A percentile compares a stretch with the other conserved stretches of the same genome.
Conservation (phyloP, 2,888 invertebrate genomes). For the Cheilosia soror region DNA sequence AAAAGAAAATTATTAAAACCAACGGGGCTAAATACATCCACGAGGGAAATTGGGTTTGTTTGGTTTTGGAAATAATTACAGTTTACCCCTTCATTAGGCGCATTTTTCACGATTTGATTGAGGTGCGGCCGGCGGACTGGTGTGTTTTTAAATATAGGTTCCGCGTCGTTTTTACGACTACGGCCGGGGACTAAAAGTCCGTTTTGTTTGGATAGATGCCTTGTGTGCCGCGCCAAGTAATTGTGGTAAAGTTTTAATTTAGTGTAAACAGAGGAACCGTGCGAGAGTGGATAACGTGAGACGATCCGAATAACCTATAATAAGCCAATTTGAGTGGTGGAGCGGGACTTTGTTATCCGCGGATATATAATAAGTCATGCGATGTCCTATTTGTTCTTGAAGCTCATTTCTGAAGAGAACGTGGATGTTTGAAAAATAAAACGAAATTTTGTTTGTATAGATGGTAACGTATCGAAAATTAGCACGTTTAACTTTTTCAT, state of each 20-base stretch:
- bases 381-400: not conserved
- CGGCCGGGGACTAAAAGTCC: slow-evolving; percentile 50
- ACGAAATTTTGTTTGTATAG: no score
- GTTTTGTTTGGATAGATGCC: slow-evolving; percentile 69
- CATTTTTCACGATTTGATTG: slow-evolving; percentile 74
- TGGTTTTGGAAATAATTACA: slow-evolving; percentile 74
- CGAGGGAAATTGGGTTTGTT: slow-evolving; percentile 73
- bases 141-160: slow-evolving; percentile 71
- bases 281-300: slow-evolving; percentile 43
- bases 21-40: slow-evolving; percentile 65
- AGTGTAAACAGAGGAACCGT: slow-evolving; percentile 69
- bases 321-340: slow-evolving; percentile 42
- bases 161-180: slow-evolving; percentile 35
- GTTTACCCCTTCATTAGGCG: slow-evolving; percentile 75
- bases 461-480: no score
- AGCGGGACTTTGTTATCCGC: not conserved
- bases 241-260: slow-evolving; percentile 64
- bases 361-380: not conserved
- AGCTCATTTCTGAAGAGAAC: not conserved
- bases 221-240: slow-evolving; percentile 51
- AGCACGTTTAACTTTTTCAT: no score
- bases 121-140: slow-evolving; percentile 60
- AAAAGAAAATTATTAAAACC: slow-evolving; percentile 61
- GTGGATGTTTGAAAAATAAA: not conserved
- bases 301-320: slow-evolving; percentile 29